Percentiles rank a stretch among this genome's conserved stretches.
These are phyloP conservation scores for Dolichallabes microphthalmus DNA, from an alignment of 2,113 vertebrate species.

Conservation along the genomic window DNA sequence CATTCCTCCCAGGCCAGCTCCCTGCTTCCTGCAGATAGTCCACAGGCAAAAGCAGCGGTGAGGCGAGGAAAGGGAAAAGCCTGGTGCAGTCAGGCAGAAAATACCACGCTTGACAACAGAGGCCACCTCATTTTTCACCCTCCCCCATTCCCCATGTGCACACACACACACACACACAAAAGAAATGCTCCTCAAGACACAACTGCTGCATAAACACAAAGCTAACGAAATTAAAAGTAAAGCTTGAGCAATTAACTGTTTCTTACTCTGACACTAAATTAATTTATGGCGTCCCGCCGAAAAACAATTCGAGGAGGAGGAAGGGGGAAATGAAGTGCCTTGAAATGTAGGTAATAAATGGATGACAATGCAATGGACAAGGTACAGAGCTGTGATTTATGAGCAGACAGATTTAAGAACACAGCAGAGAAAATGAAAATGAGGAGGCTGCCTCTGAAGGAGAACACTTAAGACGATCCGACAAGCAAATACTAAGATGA, in stretches of 20 bases:
- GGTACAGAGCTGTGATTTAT: conserved; percentile 42
- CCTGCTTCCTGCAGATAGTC: conserved; percentile 51
- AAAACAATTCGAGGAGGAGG: conserved; percentile 13
- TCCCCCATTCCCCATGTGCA: neutral
- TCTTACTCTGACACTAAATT: conserved; percentile 37
- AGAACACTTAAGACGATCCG: conserved; percentile 40
- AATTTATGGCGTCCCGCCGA: conserved; percentile 33
- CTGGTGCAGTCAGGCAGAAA: conserved; percentile 51
- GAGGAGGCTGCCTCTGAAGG: conserved; percentile 21
- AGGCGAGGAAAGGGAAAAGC: conserved; percentile 48
- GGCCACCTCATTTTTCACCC: conserved; percentile 40
- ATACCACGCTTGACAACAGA: conserved; percentile 35
- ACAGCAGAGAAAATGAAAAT: conserved; percentile 48
- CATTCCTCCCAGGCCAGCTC: conserved; percentile 36
- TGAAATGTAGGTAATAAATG: conserved; percentile 44
- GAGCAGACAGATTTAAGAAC: conserved; percentile 39
- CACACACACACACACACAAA: neutral
- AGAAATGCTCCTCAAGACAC: conserved; percentile 2
- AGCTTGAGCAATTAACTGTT: conserved; percentile 43
- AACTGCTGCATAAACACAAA: conserved; percentile 44
- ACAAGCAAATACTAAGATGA: conserved; percentile 43
- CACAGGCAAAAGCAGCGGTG: conserved; percentile 7
- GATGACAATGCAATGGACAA: conserved; percentile 45
- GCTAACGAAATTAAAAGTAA: conserved; percentile 46
- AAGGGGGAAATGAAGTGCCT: conserved; percentile 29